These are phyloP conservation scores for Theonella swinhoei DNA, from an alignment of 37 sponge, comb jelly and placozoan species.

Conservation along the genomic window DNA sequence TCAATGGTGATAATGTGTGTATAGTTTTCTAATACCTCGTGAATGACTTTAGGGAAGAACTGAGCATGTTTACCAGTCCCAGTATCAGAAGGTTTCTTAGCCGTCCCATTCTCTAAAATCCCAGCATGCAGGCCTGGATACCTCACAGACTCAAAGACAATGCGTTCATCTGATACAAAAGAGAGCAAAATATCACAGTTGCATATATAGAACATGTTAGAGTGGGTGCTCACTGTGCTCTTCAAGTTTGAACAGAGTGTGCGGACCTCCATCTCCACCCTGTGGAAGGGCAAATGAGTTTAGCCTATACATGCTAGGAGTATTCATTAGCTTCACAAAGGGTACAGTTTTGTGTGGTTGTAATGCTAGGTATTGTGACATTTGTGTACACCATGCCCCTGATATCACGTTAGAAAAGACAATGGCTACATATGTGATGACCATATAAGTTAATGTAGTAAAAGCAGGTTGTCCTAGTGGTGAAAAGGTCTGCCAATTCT, in stretches of 20 bases:
- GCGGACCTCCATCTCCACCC: background rate
- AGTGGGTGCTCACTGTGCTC: background rate
- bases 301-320: too few species aligned
- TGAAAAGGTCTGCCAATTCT: too few species aligned
- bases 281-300: too few species aligned
- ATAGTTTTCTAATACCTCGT: slow-evolving; percentile 19
- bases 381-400: background rate
- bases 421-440: background rate
- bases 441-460: background rate
- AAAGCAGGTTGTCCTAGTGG: too few species aligned
- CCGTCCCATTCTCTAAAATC: slow-evolving; percentile 26
- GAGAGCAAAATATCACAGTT: background rate
- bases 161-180: background rate
- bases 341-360: too few species aligned
- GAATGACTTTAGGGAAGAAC: slow-evolving; percentile 18
- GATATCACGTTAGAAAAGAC: background rate
- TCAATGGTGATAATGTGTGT: too few species aligned
- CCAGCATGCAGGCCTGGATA: slow-evolving; percentile 52
- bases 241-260: background rate
- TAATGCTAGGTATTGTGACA: background rate
- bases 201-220: too few species aligned
- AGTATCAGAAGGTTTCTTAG: slow-evolving; percentile 34
- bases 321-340: too few species aligned
- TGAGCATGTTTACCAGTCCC: slow-evolving; percentile 23
- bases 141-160: slow-evolving; percentile 49